Evolutionary conservation across 2,113 vertebrate species (phyloP).

Genomic region (Globicephala melas): DNA sequence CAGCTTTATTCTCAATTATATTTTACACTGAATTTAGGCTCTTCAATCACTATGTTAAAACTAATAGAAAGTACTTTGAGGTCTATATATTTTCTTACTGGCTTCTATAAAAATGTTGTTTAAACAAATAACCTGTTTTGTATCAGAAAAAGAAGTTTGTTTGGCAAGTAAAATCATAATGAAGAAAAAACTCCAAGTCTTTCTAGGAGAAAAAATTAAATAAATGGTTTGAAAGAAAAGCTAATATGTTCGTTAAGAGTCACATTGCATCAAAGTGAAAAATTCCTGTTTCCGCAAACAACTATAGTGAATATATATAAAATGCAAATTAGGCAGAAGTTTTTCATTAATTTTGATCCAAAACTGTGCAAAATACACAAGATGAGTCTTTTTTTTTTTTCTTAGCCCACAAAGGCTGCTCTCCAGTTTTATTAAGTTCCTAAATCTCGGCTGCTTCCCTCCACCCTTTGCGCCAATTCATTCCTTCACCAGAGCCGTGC

Average conservation of each 20-base stretch:
- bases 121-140: neutral
- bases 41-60: neutral
- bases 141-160: neutral
- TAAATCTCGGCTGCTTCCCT: neutral
- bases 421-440: neutral
- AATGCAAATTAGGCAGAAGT: neutral
- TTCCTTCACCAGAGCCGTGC: neutral
- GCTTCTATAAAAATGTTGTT: neutral
- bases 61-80: neutral
- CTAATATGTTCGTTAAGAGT: neutral
- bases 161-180: neutral
- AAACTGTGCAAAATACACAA: neutral
- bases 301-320: neutral
- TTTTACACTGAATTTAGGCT: neutral
- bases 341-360: neutral
- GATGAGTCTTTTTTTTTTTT: no score
- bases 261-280: neutral
- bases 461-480: neutral
- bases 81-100: neutral
- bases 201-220: neutral
- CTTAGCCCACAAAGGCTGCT: neutral
- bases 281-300: neutral
- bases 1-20: neutral
- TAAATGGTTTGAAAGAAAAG: constrained; percentile 4
- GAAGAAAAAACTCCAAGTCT: neutral